Conservation (phyloP, 2,113 vertebrate species). For the Nothobranchius furzeri region DNA sequence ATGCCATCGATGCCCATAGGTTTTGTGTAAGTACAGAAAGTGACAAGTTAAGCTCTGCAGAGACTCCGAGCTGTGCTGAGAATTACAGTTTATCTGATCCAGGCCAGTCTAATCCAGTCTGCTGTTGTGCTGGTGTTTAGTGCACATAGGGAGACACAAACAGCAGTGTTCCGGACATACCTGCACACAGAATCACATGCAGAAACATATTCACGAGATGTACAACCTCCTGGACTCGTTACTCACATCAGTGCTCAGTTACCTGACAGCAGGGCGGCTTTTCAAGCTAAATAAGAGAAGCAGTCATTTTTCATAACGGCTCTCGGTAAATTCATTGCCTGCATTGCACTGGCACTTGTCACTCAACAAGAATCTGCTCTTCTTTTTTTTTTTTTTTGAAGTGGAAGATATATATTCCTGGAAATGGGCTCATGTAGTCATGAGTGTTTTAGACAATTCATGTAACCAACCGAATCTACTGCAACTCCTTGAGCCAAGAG, state of each 20-base stretch:
- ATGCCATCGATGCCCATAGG: not conserved
- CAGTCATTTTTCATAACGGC: constrained; percentile 50
- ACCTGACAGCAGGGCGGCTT: constrained; percentile 30
- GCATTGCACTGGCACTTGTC: constrained; percentile 35
- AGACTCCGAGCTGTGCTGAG: constrained; percentile 16
- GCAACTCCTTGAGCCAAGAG: constrained; percentile 24
- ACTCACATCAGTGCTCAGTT: constrained; percentile 45
- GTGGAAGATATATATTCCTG: constrained; percentile 36
- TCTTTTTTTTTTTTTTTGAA: constrained; percentile 6
- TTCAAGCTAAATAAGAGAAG: constrained; percentile 31
- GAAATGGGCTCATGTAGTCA: constrained; percentile 40
- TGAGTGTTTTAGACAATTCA: constrained; percentile 27
- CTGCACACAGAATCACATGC: constrained; percentile 28
- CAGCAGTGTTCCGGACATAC: constrained; percentile 19
- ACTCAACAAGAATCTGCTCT: constrained; percentile 45
- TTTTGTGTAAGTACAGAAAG: constrained; percentile 18
- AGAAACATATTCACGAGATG: constrained; percentile 18
- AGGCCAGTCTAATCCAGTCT: constrained; percentile 51
- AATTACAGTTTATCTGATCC: constrained; percentile 34
- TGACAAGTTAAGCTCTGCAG: constrained; percentile 35
- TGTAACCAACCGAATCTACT: constrained; percentile 25
- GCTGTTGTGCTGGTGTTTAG: constrained; percentile 43
- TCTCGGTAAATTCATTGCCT: constrained; percentile 31
- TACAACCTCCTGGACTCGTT: constrained; percentile 26
- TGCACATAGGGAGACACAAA: constrained; percentile 31